Evolutionary conservation across 2,888 invertebrate species (phyloP), one percentile per base, ranked within the genome.

Genomic region (Trichacis sp.): DNA sequence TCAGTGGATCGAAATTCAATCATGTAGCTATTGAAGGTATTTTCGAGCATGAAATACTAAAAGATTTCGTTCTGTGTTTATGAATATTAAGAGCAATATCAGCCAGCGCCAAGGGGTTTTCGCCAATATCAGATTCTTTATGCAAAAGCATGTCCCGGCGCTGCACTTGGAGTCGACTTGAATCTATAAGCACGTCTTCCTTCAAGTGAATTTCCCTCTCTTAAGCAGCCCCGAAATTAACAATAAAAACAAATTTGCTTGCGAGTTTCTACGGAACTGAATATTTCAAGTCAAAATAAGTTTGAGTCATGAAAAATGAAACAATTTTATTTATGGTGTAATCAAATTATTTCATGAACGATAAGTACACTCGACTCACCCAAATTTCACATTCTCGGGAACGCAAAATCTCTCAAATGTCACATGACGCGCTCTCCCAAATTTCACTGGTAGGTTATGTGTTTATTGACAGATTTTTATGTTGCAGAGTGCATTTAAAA

Each of bases 111-210:
- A 24, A 3, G 8, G 24, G 24, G 8, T 24, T 8, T 24, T 24
- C 12, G 8, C 19, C 42, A 36, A 36, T 24, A 11, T 19, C 8
- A 42, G 19, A 38, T 42, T 51, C 42, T 24, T 42, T 51, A 51
- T 42, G 42, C 51, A 24, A 51, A 6, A 20, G 19, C 24, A 42
- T 38, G 40, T 29, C 42, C 15, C 38, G 42, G 36, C 20, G 42
- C 38, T 8, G 29, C 15, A 24, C 40, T 19, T 18, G 40, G 17
- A 14, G 49, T 8, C 49, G 30, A 19, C 50, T 50, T 38, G 19
- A 24, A 51, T 52, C 30, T 29, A 14, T 33, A 17, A 45, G 19
- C 19, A 45, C 20, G 18, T 15, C 45, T n/a, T 4, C 19, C 14
- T 14, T 33, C 8, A 2, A 33, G 30, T 5, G 6, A 24, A n/a